Base-by-base conservation (phyloP, 2,888 invertebrate genomes). In the Pristionchus arcanus region DNA sequence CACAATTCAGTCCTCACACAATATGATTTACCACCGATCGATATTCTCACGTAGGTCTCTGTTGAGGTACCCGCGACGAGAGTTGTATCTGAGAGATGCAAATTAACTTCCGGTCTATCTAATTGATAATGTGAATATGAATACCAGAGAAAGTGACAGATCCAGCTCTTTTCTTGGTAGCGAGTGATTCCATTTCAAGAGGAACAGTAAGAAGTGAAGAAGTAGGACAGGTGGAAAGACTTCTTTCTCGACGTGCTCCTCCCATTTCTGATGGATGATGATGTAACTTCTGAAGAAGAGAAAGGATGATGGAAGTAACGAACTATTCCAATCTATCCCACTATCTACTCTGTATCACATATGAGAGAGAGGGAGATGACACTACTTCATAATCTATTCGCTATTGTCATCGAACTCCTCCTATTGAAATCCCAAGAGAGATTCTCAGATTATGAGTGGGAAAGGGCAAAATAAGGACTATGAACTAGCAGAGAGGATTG, bases 21-120 rank as follows among this genome's bases (percentile, higher is more conserved):
- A 90, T 93, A 95, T 13, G 93, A 92, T 89, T 94, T 94, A 16
- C 94, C 94, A 15, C 94, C 94, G 77, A 94, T 91, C 83, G 93
- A 94, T 66, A 94, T 90, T 55, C 92, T 90, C 89, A 92, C 91
- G 74, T 92, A 93, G 25, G 90, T 88, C 55, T 92, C 93, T 0
- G 87, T 68, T 5, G 90, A 86, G 2, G 86, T 90, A n/a, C 87
- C 87, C 21, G 90, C 74, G 25, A 55, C 84, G 53, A 81, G 21
- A 21, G 63, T 31, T 19, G 59, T 81, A 42, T 89, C 89, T 81
- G 37, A 31, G 16, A 16, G 19, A 13, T 15, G 42, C 21, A 16
- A 11, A 49, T 34, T 53, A 7, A 19, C 25, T 37, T 16, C n/a
- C 15, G 2, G n/a, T 83, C n/a, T 83, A 15, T 37, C 31, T 37